Percentiles rank a stretch among this genome's conserved stretches.
These are phyloP conservation scores for Sebastes aleutianus DNA, from an alignment of 2,797 vertebrate species.

Conservation along the genomic window DNA sequence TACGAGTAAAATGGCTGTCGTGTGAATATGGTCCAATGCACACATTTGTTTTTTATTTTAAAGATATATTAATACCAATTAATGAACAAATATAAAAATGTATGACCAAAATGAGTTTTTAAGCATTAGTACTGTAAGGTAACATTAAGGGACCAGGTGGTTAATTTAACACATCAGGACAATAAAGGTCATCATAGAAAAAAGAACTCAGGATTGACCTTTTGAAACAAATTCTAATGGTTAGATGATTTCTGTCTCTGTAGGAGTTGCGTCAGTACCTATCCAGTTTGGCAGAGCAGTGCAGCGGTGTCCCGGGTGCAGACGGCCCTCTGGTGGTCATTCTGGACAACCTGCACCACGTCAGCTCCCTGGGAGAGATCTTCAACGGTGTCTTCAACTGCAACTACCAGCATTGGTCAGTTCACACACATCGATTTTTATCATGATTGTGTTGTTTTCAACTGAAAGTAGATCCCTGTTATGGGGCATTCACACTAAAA, in stretches of 20 bases:
- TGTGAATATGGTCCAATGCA: too few species aligned
- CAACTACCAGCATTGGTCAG: slow-evolving; percentile 93
- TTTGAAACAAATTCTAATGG: neutral
- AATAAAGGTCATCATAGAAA: neutral
- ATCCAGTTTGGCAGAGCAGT: slow-evolving; percentile 94
- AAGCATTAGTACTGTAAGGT: neutral
- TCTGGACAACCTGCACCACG: slow-evolving; percentile 95
- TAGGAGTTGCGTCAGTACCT: slow-evolving; percentile 96
- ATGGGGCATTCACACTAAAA: too few species aligned
- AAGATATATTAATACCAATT: too few species aligned
- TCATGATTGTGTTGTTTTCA: neutral
- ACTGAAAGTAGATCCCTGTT: neutral
- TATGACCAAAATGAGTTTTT: too few species aligned
- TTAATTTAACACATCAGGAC: neutral
- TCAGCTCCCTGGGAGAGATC: slow-evolving; percentile 96
- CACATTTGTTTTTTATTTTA: too few species aligned
- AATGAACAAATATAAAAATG: too few species aligned
- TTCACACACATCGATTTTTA: neutral
- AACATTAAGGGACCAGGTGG: neutral
- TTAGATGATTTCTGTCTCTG: neutral
- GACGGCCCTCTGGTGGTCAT: slow-evolving; percentile 95
- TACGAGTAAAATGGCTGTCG: too few species aligned
- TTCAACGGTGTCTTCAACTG: slow-evolving; percentile 96
- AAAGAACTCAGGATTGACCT: neutral
- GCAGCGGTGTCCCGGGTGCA: slow-evolving; percentile 82